phyloP scores from a whole-genome alignment of 37 sponge, comb jelly and placozoan genomes.

The Spongia lamella region DNA sequence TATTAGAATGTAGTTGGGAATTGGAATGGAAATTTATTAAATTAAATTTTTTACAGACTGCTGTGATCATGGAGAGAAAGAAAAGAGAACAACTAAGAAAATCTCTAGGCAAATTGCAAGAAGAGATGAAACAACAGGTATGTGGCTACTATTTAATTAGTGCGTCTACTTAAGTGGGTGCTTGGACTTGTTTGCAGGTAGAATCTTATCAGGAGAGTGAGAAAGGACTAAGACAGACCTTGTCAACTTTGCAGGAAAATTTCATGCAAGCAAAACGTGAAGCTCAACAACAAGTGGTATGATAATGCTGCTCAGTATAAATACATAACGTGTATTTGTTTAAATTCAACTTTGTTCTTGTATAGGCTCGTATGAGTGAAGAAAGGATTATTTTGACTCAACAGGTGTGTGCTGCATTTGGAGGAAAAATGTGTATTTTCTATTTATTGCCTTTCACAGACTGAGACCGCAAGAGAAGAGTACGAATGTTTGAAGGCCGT shows the following conservation, averaged over 20 bases:
- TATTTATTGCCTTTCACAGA: constrained; percentile 5
- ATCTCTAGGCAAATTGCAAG: constrained; percentile 22
- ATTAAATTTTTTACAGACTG: too few relatives aligned
- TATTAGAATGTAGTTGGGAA: background rate
- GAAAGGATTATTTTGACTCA: constrained; percentile 25
- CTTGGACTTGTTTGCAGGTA: constrained; percentile 26
- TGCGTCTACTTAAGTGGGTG: background rate
- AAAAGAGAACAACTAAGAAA: constrained; percentile 16
- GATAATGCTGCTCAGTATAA: background rate
- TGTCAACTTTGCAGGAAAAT: constrained; percentile 31
- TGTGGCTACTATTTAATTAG: background rate
- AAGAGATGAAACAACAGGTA: constrained; percentile 50
- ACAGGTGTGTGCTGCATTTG: background rate
- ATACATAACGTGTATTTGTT: background rate
- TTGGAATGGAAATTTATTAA: background rate
- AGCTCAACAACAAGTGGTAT: constrained; percentile 57
- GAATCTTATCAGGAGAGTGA: constrained; percentile 37
- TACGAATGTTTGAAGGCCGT: constrained; percentile 74
- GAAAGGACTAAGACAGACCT: constrained; percentile 4
- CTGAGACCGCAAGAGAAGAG: constrained; percentile 51
- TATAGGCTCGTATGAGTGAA: constrained; percentile 28
- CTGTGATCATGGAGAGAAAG: constrained; percentile 40
- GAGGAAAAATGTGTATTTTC: background rate
- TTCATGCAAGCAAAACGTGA: constrained; percentile 61
- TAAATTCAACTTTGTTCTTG: background rate